Evolutionary conservation across 2,113 vertebrate genomes (phyloP).

Genomic region (Abramis brama): DNA sequence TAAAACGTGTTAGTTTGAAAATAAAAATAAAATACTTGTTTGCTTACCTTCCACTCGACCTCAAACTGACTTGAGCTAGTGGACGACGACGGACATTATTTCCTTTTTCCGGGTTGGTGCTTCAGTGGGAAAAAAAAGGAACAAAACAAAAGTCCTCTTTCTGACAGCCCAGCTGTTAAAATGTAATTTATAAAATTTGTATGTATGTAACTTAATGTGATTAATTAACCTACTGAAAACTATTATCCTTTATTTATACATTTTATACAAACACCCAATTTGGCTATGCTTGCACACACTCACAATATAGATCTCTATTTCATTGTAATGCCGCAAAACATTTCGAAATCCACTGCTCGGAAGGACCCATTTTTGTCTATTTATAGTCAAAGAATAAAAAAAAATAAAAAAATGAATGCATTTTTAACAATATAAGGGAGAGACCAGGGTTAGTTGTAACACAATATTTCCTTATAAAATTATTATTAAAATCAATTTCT

Average conservation of each 20-base stretch:
- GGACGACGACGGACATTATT: constrained; percentile 49
- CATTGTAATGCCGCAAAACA: neutral
- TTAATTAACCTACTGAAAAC: neutral
- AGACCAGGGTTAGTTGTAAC: neutral
- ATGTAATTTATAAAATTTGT: neutral
- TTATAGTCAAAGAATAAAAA: neutral
- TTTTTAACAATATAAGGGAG: neutral
- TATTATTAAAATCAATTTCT: no score
- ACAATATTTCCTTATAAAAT: neutral
- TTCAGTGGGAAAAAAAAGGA: neutral
- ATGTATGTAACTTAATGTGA: no score
- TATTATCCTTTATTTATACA: neutral
- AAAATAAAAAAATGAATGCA: neutral
- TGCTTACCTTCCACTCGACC: constrained; percentile 54
- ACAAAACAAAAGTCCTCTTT: constrained; percentile 51
- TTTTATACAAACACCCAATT: neutral
- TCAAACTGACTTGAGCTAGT: constrained; percentile 48
- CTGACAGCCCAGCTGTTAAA: neutral
- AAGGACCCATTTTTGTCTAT: neutral
- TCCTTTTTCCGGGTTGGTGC: constrained; percentile 50
- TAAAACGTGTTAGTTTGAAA: neutral
- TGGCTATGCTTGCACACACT: neutral
- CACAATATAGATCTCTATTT: neutral
- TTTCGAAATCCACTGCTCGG: no score
- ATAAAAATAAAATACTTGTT: constrained; percentile 9